Evolutionary conservation across 2,113 vertebrate genomes (phyloP).

Genomic region (Elachura formosa): DNA sequence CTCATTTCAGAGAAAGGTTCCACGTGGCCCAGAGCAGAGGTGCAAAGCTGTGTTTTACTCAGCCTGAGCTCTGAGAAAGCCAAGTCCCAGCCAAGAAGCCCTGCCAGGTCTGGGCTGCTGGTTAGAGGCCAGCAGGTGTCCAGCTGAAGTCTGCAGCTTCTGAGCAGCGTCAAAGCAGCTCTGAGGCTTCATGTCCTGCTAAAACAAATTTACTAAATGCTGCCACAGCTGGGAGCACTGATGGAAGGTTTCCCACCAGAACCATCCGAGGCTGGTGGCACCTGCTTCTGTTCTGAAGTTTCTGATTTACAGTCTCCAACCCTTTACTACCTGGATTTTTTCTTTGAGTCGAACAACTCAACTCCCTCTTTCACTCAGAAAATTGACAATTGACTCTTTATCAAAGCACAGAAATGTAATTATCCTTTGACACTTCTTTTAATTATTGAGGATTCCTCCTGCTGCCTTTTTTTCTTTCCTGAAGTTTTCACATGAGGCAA

Average conservation of each 20-base stretch:
- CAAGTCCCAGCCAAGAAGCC: background rate
- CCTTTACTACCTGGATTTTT: background rate
- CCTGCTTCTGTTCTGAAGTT: background rate
- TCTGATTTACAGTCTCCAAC: background rate
- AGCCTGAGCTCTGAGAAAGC: background rate
- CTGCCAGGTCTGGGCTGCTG: background rate
- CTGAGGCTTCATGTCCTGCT: background rate
- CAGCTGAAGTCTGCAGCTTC: background rate
- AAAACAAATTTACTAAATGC: background rate
- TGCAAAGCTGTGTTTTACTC: background rate
- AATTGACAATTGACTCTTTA: background rate
- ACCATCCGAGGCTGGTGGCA: fast-evolving
- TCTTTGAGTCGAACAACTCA: background rate
- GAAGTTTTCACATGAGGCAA: slow-evolving; percentile 9
- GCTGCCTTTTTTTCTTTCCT: background rate
- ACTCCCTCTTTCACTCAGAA: background rate
- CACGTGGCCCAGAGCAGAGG: background rate
- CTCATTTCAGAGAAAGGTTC: background rate
- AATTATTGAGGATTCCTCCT: slow-evolving; percentile 19
- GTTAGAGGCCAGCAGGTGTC: background rate
- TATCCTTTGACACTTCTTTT: background rate
- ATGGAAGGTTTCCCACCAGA: background rate
- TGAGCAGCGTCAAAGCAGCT: background rate
- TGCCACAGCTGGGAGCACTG: background rate
- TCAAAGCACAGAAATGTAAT: slow-evolving; percentile 12